Conservation (phyloP, 2,888 invertebrate species). For the Graphium colonna region DNA sequence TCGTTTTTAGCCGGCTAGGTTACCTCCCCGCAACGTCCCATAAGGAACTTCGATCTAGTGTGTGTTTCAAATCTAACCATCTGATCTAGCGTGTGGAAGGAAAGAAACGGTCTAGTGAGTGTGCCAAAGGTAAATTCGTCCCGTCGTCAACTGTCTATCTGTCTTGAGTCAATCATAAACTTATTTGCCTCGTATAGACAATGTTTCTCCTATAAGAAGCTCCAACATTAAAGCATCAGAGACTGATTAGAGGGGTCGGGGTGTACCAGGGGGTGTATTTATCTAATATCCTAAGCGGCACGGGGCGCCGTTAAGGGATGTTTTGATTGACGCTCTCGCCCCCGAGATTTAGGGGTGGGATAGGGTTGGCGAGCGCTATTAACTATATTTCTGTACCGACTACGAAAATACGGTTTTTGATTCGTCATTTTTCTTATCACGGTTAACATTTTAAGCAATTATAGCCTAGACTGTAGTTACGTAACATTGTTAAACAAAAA, state of each 20-base stretch:
- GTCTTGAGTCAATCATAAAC: background rate
- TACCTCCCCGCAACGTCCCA: too few relatives aligned
- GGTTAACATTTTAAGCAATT: too few relatives aligned
- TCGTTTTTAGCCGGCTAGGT: too few relatives aligned
- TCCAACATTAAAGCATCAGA: constrained; percentile 2
- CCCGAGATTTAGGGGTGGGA: constrained; percentile 48
- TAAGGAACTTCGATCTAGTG: too few relatives aligned
- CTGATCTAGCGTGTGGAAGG: too few relatives aligned
- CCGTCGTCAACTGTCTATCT: background rate
- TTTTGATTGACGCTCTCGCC: constrained; percentile 71
- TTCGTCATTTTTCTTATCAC: too few relatives aligned
- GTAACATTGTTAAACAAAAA: constrained; percentile 4
- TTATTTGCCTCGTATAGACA: background rate
- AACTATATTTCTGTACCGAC: too few relatives aligned
- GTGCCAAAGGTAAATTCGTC: background rate
- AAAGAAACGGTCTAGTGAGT: background rate
- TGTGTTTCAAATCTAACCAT: too few relatives aligned
- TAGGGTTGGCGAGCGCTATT: constrained; percentile 32
- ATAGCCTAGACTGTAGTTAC: too few relatives aligned
- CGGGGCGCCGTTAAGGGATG: constrained; percentile 54
- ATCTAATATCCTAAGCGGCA: constrained; percentile 70
- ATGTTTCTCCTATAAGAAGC: background rate
- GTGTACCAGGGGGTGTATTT: constrained; percentile 44
- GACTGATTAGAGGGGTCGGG: constrained; percentile 29
- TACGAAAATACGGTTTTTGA: too few relatives aligned